Evolutionary conservation across 2,888 invertebrate species (phyloP), one percentile per base, ranked within the genome.

Genomic region (Clusia tigrina): DNA sequence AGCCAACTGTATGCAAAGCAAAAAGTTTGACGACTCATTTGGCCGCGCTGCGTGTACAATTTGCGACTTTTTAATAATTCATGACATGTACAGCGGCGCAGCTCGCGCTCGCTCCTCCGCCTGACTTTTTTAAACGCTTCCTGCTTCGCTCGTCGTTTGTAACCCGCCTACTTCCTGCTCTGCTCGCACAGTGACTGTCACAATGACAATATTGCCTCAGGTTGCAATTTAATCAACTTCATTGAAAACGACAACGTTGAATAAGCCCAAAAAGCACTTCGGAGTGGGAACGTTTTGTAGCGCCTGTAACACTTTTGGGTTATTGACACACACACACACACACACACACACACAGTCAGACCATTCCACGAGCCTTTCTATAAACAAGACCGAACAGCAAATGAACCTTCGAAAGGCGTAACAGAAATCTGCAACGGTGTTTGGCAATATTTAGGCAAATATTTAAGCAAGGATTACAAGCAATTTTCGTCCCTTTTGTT

Each of bases 221-320:
- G 75, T 70, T 67, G 64, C 74, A 69, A 74, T 68, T 74, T 72
- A 73, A 74, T 73, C 71, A 73, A 76, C 75, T 69, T 54, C 57
- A 58, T 20, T 18, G 51, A 53, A 60, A 55, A 55, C 55, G n/a
- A 32, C 52, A 42, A n/a, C n/a, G n/a, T n/a, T n/a, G n/a, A n/a
- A n/a, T n/a, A n/a, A n/a, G n/a, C n/a, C n/a, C n/a, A n/a, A n/a
- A n/a, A n/a, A n/a, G n/a, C 42, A 61, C 24, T 58, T 58, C 58
- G 38, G 54, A 42, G 51, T 20, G 22, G 58, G 55, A 63, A 63
- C 37, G 54, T 42, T 61, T 58, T n/a, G n/a, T n/a, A n/a, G n/a
- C n/a, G n/a, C n/a, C n/a, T n/a, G n/a, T n/a, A n/a, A n/a, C n/a
- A n/a, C 32, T 32, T 32, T 32, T 32, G 32, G 32, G 32, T 32